Conservation (phyloP, 2,888 invertebrate genomes). For the Caenorhabditis sp. region DNA sequence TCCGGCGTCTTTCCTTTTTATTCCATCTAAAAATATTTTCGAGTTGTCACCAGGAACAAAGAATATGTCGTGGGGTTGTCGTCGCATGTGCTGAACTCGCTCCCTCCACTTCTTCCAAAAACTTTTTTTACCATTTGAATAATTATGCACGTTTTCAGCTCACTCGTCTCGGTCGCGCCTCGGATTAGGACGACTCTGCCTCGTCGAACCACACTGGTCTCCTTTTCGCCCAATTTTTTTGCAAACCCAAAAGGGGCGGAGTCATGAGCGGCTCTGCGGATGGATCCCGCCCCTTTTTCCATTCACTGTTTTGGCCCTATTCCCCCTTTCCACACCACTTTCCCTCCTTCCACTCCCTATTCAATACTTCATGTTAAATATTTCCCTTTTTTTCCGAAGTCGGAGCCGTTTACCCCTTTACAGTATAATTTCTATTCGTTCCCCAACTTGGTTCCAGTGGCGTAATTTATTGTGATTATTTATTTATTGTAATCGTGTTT, state of each 20-base stretch:
- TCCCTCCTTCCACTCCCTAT: slow-evolving; percentile 20
- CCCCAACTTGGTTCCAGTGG: slow-evolving; percentile 12
- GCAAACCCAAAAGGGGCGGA: slow-evolving; percentile 43
- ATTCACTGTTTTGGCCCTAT: slow-evolving; percentile 39
- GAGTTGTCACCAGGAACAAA: slow-evolving; percentile 37
- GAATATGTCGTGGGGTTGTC: slow-evolving; percentile 17
- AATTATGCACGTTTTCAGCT: slow-evolving; percentile 69
- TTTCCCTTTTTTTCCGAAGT: not conserved
- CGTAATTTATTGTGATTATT: slow-evolving; percentile 58
- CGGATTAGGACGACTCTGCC: slow-evolving; percentile 59
- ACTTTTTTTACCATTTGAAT: slow-evolving; percentile 36
- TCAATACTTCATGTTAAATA: slow-evolving; percentile 16
- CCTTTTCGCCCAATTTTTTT: slow-evolving; percentile 14
- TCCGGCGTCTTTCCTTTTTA: slow-evolving; percentile 5
- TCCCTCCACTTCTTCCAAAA: not conserved
- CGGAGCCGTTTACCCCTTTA: not conserved
- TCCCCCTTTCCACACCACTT: slow-evolving; percentile 30
- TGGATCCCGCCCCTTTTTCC: slow-evolving; percentile 27
- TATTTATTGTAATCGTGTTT: slow-evolving; percentile 43
- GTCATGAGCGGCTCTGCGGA: slow-evolving; percentile 28
- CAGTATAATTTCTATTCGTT: not conserved
- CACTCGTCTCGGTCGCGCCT: slow-evolving; percentile 70
- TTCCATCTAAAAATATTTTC: slow-evolving; percentile 13
- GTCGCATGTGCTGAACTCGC: not conserved
- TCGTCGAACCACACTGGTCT: slow-evolving; percentile 42